Evolutionary conservation across 2,797 vertebrate genomes (phyloP), one percentile per base, ranked within the genome.

Genomic region (Siniperca obscura): DNA sequence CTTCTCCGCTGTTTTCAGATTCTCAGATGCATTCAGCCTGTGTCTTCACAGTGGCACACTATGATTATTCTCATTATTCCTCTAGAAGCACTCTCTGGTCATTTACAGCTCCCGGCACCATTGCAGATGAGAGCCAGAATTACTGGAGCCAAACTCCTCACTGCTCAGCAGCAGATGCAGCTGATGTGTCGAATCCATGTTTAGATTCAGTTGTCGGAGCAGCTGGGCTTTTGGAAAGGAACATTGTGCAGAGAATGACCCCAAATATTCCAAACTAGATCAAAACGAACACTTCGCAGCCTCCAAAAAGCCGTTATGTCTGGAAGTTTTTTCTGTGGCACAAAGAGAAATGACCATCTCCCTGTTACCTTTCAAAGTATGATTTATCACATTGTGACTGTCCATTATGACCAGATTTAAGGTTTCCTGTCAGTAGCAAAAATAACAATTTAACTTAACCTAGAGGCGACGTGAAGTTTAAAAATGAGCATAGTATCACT

Each of bases 151-250:
- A 86, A 83, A 84, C 25, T 68, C 65, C 66, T 82, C 21, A n/a
- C 40, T 22, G 71, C 78, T 76, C 44, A 74, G 80, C 80, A 78
- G 78, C 83, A 84, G 80, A 88, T 83, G 77, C 86, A 86, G 84
- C 80, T 83, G 73, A 89, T 68, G 81, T 64, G 70, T 83, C 14
- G 7, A 79, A 79, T 89, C 86, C 78, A 53, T 81, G 78, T 83
- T 87, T 86, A 83, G 89, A 85, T 78, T 50, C 61, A 74, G 83
- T 90, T 90, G 78, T 77, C 17, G 7, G 68, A 90, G 83, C 91
- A 93, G 87, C 90, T 92, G 87, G 81, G 83, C 64, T 87, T 92
- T 87, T 69, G 70, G 56, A 72, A 74, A 85, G 64, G 10, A 74
- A 77, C 27, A 42, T 12, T 62, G 25, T 44, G 38, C 8, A 14